These are phyloP conservation scores for Tyrannus savana DNA, from an alignment of 2,113 vertebrate species.

Conservation along the genomic window DNA sequence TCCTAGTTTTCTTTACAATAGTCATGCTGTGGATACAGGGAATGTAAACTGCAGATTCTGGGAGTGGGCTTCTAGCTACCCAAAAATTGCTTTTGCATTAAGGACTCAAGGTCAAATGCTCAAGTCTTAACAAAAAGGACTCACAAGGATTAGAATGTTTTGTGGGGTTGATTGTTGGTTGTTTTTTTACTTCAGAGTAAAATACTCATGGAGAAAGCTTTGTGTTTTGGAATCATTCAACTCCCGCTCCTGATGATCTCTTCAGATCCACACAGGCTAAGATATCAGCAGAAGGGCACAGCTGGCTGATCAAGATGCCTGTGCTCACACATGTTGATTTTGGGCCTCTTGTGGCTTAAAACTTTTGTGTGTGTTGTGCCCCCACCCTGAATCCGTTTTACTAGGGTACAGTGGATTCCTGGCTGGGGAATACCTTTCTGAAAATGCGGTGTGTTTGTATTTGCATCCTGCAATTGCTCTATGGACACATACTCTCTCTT, in stretches of 20 bases:
- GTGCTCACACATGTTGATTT: accelerated
- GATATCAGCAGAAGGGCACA: neutral
- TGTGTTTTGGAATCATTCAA: neutral
- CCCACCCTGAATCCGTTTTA: neutral
- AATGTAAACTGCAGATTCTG: neutral
- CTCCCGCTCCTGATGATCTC: neutral
- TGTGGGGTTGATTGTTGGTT: neutral
- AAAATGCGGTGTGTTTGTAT: neutral
- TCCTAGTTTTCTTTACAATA: neutral
- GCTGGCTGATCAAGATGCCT: neutral
- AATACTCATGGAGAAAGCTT: neutral
- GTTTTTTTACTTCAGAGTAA: neutral
- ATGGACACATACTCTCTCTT: neutral
- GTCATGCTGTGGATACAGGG: neutral
- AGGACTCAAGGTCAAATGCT: neutral
- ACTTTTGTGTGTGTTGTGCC: neutral
- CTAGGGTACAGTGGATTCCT: accelerated
- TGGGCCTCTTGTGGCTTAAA: neutral
- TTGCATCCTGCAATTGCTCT: neutral
- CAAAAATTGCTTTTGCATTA: neutral
- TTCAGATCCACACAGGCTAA: neutral
- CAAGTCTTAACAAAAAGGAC: neutral
- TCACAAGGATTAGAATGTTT: neutral
- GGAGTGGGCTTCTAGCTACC: neutral
- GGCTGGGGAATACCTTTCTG: neutral